Conservation (phyloP, 1,140 invertebrate genomes). For the Oryzaephilus surinamensis region DNA sequence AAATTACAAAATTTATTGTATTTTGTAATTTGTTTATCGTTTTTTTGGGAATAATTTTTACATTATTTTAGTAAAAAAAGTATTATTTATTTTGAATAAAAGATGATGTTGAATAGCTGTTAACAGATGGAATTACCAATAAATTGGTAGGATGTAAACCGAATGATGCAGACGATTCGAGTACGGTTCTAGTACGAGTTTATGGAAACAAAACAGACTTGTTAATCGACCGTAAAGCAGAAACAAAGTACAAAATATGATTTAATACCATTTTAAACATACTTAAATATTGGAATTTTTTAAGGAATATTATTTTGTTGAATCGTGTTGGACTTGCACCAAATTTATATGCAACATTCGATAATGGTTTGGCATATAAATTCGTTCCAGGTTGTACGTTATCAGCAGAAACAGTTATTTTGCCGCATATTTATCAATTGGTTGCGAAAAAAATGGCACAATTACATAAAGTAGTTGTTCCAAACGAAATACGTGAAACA, state of each 20-base stretch:
- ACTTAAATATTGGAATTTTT: constrained; percentile 26
- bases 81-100: too few relatives aligned
- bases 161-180: constrained; percentile 34
- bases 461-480: constrained; percentile 58
- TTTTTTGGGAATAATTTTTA: not conserved
- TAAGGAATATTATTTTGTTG: constrained; percentile 58
- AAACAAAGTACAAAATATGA: too few relatives aligned
- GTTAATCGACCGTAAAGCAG: constrained; percentile 80
- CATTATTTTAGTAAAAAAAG: constrained; percentile 2
- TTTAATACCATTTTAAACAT: constrained; percentile 2
- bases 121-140: constrained; percentile 94
- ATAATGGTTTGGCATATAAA: constrained; percentile 90
- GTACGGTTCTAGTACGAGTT: constrained; percentile 76
- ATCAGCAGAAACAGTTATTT: constrained; percentile 54
- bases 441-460: constrained; percentile 71
- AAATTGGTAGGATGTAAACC: constrained; percentile 71
- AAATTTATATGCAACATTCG: constrained; percentile 80
- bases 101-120: constrained; percentile 50
- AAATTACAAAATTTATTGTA: too few relatives aligned
- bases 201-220: constrained; percentile 92
- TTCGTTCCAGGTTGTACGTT: constrained; percentile 78
- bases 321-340: constrained; percentile 69
- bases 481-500: constrained; percentile 37
- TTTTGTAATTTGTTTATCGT: constrained; percentile 2
- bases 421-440: constrained; percentile 58